phyloP scores from a whole-genome alignment of 2,797 vertebrate species.

The Takifugu ocellatus region DNA sequence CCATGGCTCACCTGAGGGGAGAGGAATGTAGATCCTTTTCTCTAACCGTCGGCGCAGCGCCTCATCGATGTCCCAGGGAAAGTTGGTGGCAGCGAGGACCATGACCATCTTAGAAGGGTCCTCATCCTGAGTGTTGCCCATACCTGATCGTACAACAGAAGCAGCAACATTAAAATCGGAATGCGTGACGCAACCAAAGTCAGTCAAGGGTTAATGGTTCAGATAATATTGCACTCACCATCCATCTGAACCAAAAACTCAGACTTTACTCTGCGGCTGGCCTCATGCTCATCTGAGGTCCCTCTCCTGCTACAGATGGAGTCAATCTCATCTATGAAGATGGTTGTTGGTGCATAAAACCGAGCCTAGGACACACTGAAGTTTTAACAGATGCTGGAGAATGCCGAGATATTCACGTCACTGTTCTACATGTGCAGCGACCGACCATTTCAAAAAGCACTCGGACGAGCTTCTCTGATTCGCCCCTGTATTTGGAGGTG shows the following conservation, averaged over 20 bases:
- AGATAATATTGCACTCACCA: constrained; percentile 75
- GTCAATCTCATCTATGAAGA: constrained; percentile 98
- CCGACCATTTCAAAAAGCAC: constrained; percentile 97
- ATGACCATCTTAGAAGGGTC: constrained; percentile 99
- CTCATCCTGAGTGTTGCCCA: constrained; percentile 89
- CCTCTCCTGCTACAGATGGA: constrained; percentile 95
- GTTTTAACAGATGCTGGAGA: background rate
- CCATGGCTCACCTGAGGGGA: constrained; percentile 85
- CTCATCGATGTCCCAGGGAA: constrained; percentile 99
- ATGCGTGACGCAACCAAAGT: accelerated
- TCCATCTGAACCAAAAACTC: constrained; percentile 98
- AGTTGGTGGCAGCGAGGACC: constrained; percentile 97
- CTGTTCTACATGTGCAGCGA: constrained; percentile 5
- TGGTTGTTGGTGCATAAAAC: constrained; percentile 95
- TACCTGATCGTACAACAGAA: constrained; percentile 72
- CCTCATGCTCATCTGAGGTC: constrained; percentile 94
- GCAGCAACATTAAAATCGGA: background rate
- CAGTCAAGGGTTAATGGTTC: background rate
- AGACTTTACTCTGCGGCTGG: constrained; percentile 95
- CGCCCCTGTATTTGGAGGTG: constrained; percentile 94
- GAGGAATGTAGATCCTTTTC: constrained; percentile 95
- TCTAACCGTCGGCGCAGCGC: constrained; percentile 92
- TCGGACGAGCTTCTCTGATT: constrained; percentile 97
- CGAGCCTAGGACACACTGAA: constrained; percentile 76
- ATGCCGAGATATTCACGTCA: background rate